Base-by-base conservation (phyloP, 2,888 invertebrate species). In the Hydrotaea cyrtoneurina region DNA sequence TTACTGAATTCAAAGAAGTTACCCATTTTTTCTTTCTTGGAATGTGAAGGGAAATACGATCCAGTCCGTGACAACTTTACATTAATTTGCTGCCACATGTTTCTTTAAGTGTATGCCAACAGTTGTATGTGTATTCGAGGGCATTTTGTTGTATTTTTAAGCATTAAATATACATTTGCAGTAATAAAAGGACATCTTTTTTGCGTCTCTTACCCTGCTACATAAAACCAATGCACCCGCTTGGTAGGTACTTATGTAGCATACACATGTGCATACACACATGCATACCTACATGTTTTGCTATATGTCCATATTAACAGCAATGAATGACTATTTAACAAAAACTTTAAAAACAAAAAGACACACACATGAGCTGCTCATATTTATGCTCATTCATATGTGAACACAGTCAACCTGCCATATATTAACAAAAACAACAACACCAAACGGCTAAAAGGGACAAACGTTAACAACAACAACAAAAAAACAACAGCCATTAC, bases 151-250 rank as follows among this genome's bases (percentile, higher is more conserved):
- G 46, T 23, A 66, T 66, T 69, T 89, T 89, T 89, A 89, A 89
- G 89, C 89, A 89, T 89, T 89, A 89, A 89, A 89, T 89, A 89
- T 89, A 89, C 90, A 89, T 89, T 89, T 89, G 88, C 89, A 88
- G 89, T 89, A 89, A 89, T 89, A 89, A 89, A 89, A 89, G 89
- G 89, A 89, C 89, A 46, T 21, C 23, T 43, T 19, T 10, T 17
- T 66, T 10, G 8, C 39, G 15, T 46, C 36, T 1, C 43, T 17
- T 69, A 36, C 31, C n/a, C 36, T 23, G 4, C 2, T 3, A 26
- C 26, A 26, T 31, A 31, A n/a, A 62, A n/a, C n/a, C n/a, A n/a
- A n/a, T n/a, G n/a, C n/a, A n/a, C n/a, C n/a, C n/a, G n/a, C n/a
- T n/a, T n/a, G n/a, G n/a, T 39, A 13, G 1, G 1, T 4, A 39